phyloP scores from a whole-genome alignment of 1,140 invertebrate species.

The Meloidogyne floridensis region DNA sequence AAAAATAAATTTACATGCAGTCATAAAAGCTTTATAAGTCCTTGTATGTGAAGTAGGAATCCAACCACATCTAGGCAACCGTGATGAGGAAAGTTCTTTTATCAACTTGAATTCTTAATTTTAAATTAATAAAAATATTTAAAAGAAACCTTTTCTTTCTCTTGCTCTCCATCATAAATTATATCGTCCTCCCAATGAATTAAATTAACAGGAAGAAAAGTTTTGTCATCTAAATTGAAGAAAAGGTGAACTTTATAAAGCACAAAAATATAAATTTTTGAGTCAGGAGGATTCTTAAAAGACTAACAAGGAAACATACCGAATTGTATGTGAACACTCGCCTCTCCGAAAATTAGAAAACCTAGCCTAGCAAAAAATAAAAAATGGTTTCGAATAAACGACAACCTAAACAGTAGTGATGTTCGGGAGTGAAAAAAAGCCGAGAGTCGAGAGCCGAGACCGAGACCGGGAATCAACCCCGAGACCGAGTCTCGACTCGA shows the following conservation, averaged over 20 bases:
- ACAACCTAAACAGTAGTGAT: too few relatives aligned
- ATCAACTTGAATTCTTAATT: conserved; percentile 43
- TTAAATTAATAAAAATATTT: neutral
- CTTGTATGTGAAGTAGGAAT: conserved; percentile 61
- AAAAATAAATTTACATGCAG: conserved; percentile 26
- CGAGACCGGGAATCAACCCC: too few relatives aligned
- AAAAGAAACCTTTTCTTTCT: conserved; percentile 66
- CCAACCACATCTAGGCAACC: conserved; percentile 59
- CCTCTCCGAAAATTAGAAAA: too few relatives aligned
- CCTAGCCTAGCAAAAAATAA: too few relatives aligned
- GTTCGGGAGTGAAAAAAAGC: too few relatives aligned
- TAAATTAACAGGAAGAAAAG: conserved; percentile 58
- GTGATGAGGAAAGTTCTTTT: conserved; percentile 47
- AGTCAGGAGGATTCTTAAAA: too few relatives aligned
- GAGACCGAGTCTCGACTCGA: too few relatives aligned
- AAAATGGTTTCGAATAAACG: too few relatives aligned
- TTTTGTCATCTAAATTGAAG: conserved; percentile 35
- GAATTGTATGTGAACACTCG: too few relatives aligned
- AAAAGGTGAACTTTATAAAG: neutral
- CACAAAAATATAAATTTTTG: too few relatives aligned
- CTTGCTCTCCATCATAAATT: conserved; percentile 94
- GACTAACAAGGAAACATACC: too few relatives aligned
- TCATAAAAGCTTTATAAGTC: conserved; percentile 53
- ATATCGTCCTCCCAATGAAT: conserved; percentile 93
- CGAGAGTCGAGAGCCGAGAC: too few relatives aligned